Conservation (phyloP, 64 coral and sea anemone species). For the Cladopsammia gracilis region DNA sequence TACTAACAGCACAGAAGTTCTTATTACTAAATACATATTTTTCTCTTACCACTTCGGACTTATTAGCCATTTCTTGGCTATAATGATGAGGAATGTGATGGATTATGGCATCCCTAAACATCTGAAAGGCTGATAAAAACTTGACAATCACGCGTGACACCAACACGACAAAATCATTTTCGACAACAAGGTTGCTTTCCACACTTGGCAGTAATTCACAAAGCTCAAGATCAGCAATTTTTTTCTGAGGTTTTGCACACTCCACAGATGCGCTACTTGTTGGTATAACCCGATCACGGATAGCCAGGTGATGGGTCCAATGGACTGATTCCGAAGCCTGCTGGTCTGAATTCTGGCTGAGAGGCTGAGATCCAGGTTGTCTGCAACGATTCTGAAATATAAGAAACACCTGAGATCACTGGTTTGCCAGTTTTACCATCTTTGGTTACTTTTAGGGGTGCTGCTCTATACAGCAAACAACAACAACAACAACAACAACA, state of each 20-base stretch:
- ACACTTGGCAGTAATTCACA: neutral
- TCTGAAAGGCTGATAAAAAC: neutral
- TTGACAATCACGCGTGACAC: neutral
- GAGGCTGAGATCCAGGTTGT: constrained; percentile 11
- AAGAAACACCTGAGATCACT: neutral
- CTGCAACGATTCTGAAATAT: neutral
- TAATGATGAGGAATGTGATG: neutral
- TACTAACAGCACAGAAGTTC: no score
- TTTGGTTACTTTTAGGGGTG: no score
- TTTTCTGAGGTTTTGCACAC: neutral
- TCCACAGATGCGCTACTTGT: neutral
- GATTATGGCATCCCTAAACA: neutral
- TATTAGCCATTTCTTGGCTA: neutral
- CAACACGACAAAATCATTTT: neutral
- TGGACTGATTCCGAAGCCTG: neutral
- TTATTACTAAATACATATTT: no score
- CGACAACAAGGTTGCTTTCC: neutral
- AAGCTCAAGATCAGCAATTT: neutral
- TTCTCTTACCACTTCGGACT: neutral
- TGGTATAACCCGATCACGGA: neutral
- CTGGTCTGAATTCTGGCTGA: neutral
- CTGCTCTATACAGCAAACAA: no score
- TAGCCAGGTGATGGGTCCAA: neutral
- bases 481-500: no score
- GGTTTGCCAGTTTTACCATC: no score